phyloP scores from a whole-genome alignment of 2,797 vertebrate species.

The Epinephelus awoara region DNA sequence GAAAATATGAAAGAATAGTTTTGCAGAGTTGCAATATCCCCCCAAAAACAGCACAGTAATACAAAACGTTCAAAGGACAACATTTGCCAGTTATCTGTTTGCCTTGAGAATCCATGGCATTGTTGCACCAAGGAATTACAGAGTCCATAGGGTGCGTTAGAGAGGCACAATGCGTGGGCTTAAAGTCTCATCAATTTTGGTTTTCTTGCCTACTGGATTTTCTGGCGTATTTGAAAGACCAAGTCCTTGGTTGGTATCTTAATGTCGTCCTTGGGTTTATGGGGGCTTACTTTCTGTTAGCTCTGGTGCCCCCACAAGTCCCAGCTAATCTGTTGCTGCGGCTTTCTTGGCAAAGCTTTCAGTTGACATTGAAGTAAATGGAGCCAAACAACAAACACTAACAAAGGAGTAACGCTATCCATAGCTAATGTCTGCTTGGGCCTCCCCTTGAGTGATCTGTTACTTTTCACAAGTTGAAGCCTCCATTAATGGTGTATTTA shows the following conservation, averaged over 20 bases:
- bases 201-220: slow-evolving; percentile 60
- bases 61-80: slow-evolving; percentile 44
- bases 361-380: slow-evolving; percentile 75
- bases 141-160: slow-evolving; percentile 46
- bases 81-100: slow-evolving; percentile 48
- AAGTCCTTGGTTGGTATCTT: slow-evolving; percentile 74
- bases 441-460: slow-evolving; percentile 52
- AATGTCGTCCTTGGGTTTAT: slow-evolving; percentile 71
- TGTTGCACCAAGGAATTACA: slow-evolving; percentile 58
- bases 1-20: not conserved
- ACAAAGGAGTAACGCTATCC: slow-evolving; percentile 67
- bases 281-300: slow-evolving; percentile 75
- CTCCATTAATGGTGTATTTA: slow-evolving; percentile 48
- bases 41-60: slow-evolving; percentile 9
- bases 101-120: slow-evolving; percentile 43
- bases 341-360: slow-evolving; percentile 68
- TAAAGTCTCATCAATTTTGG: slow-evolving; percentile 62
- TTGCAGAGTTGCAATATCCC: slow-evolving; percentile 22
- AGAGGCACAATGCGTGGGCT: slow-evolving; percentile 59
- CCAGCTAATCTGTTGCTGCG: slow-evolving; percentile 68
- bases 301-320: slow-evolving; percentile 69
- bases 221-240: slow-evolving; percentile 72
- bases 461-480: slow-evolving; percentile 65
- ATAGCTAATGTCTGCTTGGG: slow-evolving; percentile 56
- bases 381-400: slow-evolving; percentile 74